Evolutionary conservation across 2,113 vertebrate species (phyloP).

Genomic region (Neodontobutis hainanensis): DNA sequence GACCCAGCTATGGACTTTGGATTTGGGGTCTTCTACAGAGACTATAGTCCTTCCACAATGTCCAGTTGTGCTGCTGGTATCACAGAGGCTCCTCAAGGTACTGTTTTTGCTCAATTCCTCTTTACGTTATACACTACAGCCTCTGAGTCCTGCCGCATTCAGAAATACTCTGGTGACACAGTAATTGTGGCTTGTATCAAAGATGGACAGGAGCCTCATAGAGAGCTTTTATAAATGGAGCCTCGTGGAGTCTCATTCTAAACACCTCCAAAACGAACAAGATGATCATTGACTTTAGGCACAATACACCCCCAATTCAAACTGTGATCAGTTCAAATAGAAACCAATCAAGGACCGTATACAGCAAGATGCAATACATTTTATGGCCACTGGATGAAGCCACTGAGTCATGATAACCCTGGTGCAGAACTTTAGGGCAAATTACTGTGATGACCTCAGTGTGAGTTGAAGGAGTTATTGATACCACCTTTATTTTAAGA

Average conservation of each 20-base stretch:
- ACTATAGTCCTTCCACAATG: conserved; percentile 81
- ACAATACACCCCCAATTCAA: no score
- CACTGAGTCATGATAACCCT: conserved; percentile 83
- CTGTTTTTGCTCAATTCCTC: no score
- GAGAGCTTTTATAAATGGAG: no score
- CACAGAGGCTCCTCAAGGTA: no score
- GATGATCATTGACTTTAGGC: no score
- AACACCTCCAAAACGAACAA: no score
- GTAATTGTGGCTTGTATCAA: no score
- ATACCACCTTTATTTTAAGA: conserved; percentile 64
- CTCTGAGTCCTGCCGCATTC: no score
- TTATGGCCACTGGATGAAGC: conserved; percentile 94
- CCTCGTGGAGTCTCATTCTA: no score
- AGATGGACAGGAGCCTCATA: no score
- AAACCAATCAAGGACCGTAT: conserved; percentile 56
- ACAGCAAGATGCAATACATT: conserved; percentile 81
- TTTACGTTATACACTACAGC: no score
- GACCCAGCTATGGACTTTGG: conserved; percentile 83
- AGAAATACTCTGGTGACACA: no score
- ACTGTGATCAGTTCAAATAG: conserved; percentile 41
- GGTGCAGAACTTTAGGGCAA: conserved; percentile 83
- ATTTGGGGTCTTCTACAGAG: conserved; percentile 89
- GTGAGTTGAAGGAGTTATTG: conserved; percentile 77
- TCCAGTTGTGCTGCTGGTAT: conserved; percentile 55
- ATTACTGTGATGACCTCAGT: conserved; percentile 73